Percentiles rank a stretch among this genome's conserved stretches.
phyloP scores from a whole-genome alignment of 2,888 invertebrate species.

The Gisinianus flammeolus region DNA sequence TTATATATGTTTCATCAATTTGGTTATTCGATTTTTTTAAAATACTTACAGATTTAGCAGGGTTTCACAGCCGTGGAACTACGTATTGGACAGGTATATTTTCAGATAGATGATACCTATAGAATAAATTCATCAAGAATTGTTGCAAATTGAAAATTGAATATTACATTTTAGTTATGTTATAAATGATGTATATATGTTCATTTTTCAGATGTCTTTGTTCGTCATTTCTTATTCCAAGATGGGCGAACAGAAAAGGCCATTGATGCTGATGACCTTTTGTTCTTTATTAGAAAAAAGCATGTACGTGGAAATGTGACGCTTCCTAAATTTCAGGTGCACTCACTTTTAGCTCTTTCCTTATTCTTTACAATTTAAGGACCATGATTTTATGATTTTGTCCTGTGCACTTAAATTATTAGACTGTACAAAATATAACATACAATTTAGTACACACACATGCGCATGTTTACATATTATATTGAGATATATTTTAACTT shows the following conservation, averaged over 20 bases:
- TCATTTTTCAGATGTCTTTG: constrained; percentile 93
- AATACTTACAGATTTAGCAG: constrained; percentile 65
- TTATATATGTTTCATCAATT: no score
- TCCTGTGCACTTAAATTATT: no score
- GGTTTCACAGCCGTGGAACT: constrained; percentile 89
- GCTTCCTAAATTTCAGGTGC: constrained; percentile 86
- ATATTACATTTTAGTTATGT: no score
- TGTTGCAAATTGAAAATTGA: no score
- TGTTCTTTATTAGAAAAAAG: constrained; percentile 94
- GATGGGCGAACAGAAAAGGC: constrained; percentile 65
- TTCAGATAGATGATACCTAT: no score
- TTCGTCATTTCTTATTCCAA: constrained; percentile 78
- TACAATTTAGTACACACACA: no score
- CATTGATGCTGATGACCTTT: constrained; percentile 90
- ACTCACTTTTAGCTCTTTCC: constrained; percentile 49
- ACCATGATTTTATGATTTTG: not conserved
- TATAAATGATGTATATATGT: no score
- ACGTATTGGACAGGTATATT: constrained; percentile 97
- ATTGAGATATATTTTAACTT: not conserved
- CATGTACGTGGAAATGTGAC: constrained; percentile 78
- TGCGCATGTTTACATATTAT: not conserved
- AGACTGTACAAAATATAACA: no score
- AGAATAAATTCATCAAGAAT: no score
- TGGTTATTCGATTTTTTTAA: not conserved
- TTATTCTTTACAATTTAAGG: not conserved